Base-by-base conservation (phyloP, 2,113 vertebrate species). In the Conger conger region DNA sequence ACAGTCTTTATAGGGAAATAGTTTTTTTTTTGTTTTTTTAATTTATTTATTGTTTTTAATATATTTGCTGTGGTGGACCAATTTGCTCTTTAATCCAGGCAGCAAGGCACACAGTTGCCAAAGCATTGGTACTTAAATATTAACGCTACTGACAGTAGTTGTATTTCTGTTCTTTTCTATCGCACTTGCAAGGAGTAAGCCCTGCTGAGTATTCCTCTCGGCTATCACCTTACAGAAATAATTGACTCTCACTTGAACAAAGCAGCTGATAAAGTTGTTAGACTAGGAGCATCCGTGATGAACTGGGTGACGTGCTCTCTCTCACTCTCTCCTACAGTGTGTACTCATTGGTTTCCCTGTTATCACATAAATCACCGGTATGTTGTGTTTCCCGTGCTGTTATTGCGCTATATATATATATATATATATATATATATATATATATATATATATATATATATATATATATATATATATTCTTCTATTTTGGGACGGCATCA, bases 281-380 rank as follows among this genome's bases (percentile, higher is more conserved):
- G n/a, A 27, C n/a, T 6, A 3, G 8, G 68, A 73, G 68, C 68
- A 23, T 13, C 33, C n/a, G 68, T 73, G 68, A 13, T 73, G 20
- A 33, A n/a, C 9, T 7, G 68, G 27, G n/a, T 73, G 68, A 73
- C 36, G 83, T 82, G 88, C 84, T 73, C 84, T 87, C 83, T 80
- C 87, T 85, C 80, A 87, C 82, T 88, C 86, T 91, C 87, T 87
- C 76, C 88, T 91, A 18, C 6, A 68, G 23, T 68, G 17, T 18
- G 60, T 23, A 73, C n/a, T 9, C 27, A 30, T 11, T 13, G 11
- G 23, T 17, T 13, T 33, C 68, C n/a, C 15, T 73, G 23, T n/a
- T 73, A 73, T 2, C 27, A n/a, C 23, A n/a, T 23, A 13, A 13
- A 30, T 63, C 57, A 23, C 20, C 18, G 2, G 68, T 13, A 73